Percentiles rank a stretch among this genome's conserved stretches.
Evolutionary conservation across 2,888 invertebrate species (phyloP).

Genomic region (Pseudococcus viburni): DNA sequence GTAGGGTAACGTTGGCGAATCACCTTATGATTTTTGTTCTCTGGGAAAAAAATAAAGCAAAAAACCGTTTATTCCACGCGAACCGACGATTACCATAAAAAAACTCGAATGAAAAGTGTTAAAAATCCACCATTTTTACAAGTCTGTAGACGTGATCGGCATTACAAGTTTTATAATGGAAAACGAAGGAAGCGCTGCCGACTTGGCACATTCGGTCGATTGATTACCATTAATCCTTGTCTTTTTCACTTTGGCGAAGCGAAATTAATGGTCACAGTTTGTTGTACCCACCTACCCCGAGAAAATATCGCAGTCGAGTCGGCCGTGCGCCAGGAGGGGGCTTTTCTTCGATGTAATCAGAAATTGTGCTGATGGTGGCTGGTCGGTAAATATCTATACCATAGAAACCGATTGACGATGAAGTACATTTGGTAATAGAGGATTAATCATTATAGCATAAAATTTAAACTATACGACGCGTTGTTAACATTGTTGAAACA

Average conservation of each 20-base stretch:
- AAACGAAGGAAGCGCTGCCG: neutral
- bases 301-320: constrained; percentile 6
- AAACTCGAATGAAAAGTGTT: neutral
- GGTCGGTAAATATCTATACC: neutral
- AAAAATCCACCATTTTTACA: constrained; percentile 22
- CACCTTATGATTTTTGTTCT: neutral
- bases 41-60: neutral
- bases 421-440: neutral
- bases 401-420: neutral
- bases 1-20: neutral
- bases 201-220: neutral
- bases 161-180: constrained; percentile 23
- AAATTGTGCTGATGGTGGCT: neutral
- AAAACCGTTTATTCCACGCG: neutral
- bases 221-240: constrained; percentile 53
- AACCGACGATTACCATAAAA: constrained; percentile 36
- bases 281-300: too few relatives aligned
- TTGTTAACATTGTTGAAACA: constrained; percentile 41
- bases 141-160: constrained; percentile 2
- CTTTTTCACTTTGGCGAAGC: neutral
- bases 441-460: constrained; percentile 55
- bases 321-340: too few relatives aligned
- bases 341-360: neutral
- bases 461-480: constrained; percentile 40
- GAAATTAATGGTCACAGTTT: constrained; percentile 32